Evolutionary conservation across 2,113 vertebrate species (phyloP).

Genomic region (Gymnorhina tibicen): DNA sequence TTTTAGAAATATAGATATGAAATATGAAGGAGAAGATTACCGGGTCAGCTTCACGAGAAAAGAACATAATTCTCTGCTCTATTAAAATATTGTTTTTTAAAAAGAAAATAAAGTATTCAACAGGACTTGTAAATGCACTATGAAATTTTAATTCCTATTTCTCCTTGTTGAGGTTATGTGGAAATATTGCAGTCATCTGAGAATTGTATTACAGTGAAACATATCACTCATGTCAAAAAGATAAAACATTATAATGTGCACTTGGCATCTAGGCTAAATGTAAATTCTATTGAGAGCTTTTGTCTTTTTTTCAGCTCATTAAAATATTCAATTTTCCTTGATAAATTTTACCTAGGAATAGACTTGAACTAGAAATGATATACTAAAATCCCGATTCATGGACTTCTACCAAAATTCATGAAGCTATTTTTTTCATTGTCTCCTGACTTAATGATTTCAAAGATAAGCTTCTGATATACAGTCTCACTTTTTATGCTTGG

Average conservation of each 20-base stretch:
- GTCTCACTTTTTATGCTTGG: not conserved
- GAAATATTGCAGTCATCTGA: not conserved
- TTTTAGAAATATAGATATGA: not conserved
- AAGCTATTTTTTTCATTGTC: not conserved
- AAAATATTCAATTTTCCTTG: not conserved
- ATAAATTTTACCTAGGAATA: not conserved
- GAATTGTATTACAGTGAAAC: not conserved
- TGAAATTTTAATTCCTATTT: not conserved
- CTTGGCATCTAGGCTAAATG: not conserved
- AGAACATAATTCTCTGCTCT: not conserved
- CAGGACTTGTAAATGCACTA: not conserved
- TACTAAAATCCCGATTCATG: not conserved
- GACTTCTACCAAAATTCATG: not conserved
- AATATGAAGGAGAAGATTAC: not conserved
- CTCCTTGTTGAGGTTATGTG: not conserved
- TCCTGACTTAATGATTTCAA: not conserved
- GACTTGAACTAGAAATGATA: not conserved
- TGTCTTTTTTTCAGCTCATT: not conserved
- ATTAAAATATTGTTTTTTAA: not conserved
- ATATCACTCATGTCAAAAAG: not conserved
- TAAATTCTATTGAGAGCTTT: not conserved
- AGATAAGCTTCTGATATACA: not conserved
- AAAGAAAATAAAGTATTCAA: not conserved
- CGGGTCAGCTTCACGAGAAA: not conserved
- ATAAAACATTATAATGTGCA: not conserved